These are phyloP conservation scores for Sarcophaga subvicina DNA, from an alignment of 2,888 invertebrate genomes.

Conservation along the genomic window DNA sequence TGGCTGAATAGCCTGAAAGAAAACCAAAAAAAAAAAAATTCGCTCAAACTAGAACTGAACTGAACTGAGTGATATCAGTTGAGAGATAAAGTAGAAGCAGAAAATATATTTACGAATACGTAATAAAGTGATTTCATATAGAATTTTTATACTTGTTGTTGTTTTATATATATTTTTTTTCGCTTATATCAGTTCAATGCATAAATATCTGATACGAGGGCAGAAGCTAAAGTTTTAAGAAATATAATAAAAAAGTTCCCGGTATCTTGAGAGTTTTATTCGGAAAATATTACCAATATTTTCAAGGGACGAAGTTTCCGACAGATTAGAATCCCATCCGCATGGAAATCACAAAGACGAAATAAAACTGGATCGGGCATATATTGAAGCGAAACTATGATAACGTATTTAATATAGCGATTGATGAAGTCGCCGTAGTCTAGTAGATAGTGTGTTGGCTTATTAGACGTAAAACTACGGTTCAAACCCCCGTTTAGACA, in stretches of 20 bases:
- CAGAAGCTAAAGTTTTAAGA: neutral
- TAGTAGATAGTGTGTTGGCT: too few species aligned
- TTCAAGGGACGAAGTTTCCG: neutral
- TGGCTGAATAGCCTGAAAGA: neutral
- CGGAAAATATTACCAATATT: neutral
- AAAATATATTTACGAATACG: neutral
- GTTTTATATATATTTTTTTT: neutral
- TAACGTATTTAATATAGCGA: too few species aligned
- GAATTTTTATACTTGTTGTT: neutral
- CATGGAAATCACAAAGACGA: too few species aligned
- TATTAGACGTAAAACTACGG: too few species aligned
- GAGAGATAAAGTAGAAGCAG: slow-evolving; percentile 34
- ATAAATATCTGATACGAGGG: neutral
- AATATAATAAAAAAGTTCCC: neutral
- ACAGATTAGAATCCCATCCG: too few species aligned
- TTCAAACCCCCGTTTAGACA: too few species aligned
- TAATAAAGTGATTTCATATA: slow-evolving; percentile 43
- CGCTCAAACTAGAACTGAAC: neutral
- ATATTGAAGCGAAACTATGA: too few species aligned
- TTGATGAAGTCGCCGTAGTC: too few species aligned
- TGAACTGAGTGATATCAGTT: slow-evolving; percentile 40
- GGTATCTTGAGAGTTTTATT: fast-evolving
- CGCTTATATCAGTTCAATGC: neutral
- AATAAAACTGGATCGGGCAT: too few species aligned
- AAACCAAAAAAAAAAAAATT: neutral